Base-by-base conservation (phyloP, 2,113 vertebrate genomes). In the Oryctolagus cuniculus region DNA sequence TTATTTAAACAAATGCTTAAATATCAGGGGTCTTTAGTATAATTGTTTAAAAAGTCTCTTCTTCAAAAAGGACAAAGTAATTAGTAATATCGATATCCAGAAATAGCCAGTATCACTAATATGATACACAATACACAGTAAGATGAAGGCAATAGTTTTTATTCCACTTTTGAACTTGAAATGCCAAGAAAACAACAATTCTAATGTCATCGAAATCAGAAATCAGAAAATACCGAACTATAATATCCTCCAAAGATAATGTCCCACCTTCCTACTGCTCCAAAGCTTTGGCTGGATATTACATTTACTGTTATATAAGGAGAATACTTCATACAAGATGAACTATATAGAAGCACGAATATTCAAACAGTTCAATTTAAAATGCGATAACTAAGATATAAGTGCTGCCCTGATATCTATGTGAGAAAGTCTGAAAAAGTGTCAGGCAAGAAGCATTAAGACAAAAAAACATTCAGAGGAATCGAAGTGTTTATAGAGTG, bases 291-390 rank as follows among this genome's bases (percentile, higher is more conserved):
- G 38, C 16, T 87, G 16, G 22, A 38, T n/a, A 87, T 69, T 31
- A 69, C 27, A 53, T 0, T 13, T 38, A 34, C 24, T 74, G 70
- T 24, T 24, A 89, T 31, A 91, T 8, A 58, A 4, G 63, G 21
- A 66, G 6, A 24, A 21, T 80, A 72, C 55, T 36, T 10, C 10
- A 75, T 6, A 44, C 53, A 66, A 83, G 17, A 10, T 87, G 2
- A 83, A 51, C 19, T 44, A 75, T 1, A 69, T 36, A 80, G 84
- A 92, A 89, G 10, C 72, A 16, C 9, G 49, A 80, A 53, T 24
- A 78, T 34, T 53, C 25, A 80, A 94, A n/a, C 72, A 75, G 25
- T 66, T 58, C 53, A 51, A 92, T 38, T 89, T 77, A 87, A 81
- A 96, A 72, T 51, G 31, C 58, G 79, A 83, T 11, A 72, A 89